Conservation (phyloP, 2,113 vertebrate genomes). For the Ammospiza nelsoni region DNA sequence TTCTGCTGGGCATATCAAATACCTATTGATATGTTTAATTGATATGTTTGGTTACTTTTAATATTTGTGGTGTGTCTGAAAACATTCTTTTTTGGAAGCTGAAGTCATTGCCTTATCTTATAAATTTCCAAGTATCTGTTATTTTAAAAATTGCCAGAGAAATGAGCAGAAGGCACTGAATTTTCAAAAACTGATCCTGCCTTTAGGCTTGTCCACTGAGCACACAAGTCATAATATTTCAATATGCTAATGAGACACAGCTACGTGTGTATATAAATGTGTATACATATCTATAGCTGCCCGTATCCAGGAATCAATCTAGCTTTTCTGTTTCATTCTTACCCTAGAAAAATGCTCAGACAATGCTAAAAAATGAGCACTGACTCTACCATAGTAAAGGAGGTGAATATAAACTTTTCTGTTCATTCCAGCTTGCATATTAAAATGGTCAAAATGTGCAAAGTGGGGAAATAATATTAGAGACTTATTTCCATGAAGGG, state of each 20-base stretch:
- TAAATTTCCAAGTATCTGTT: not conserved
- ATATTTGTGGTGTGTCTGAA: not conserved
- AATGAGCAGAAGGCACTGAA: not conserved
- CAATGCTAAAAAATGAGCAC: not conserved
- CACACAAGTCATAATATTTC: not conserved
- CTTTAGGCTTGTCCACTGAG: not conserved
- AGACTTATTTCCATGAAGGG: not conserved
- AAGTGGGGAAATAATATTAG: not conserved
- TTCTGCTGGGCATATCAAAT: not conserved
- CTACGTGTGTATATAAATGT: not conserved
- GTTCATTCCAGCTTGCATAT: not conserved
- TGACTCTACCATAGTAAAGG: not conserved
- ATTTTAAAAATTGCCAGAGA: not conserved
- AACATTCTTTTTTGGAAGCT: not conserved
- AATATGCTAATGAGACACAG: not conserved
- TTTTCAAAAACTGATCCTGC: not conserved
- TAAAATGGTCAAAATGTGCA: not conserved
- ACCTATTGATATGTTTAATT: not conserved
- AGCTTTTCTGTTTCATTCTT: not conserved
- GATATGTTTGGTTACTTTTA: not conserved
- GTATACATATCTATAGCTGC: not conserved
- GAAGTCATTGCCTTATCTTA: not conserved
- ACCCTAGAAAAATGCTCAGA: not conserved
- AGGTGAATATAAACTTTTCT: not conserved
- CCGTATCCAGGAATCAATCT: not conserved